Evolutionary conservation across 2,797 vertebrate species (phyloP), one percentile per base, ranked within the genome.

Genomic region (Linurgus olivaceus): DNA sequence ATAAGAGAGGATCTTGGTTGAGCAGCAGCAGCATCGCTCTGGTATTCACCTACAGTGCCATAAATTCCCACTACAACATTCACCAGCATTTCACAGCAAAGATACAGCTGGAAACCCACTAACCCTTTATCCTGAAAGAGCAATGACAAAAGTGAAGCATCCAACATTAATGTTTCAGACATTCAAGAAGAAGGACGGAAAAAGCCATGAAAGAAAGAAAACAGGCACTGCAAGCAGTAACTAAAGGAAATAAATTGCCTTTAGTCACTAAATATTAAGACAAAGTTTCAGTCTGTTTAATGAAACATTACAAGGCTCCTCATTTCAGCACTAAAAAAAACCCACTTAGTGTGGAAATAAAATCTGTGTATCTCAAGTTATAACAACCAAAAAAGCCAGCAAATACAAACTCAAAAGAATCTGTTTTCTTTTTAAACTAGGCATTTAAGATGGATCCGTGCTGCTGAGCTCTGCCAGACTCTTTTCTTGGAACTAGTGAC

Each of bases 391-490:
- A 38, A 38, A 92, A 72, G 47, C 48, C 61, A 86, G 37, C 50
- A 90, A 88, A 88, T 14, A 54, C 10, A 87, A 88, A 87, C 35
- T 67, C 23, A 18, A 50, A 90, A 80, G 48, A 66, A 57, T 71
- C 48, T 76, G 20, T 76, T 90, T 86, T 59, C 63, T 86, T 95
- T 94, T 71, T 63, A 82, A 85, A 71, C 42, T 25, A 65, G 59
- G 50, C 84, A 92, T 82, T 86, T 86, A 71, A 90, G 75, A 87
- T 1, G 11, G 63, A 86, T 79, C 71, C 74, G 77, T 6, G 55
- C 74, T 92, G 57, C 48, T 59, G 42, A 89, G 84, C 86, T 80
- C 83, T 89, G 81, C 80, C 84, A 87, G 78, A 92, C 57, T 95
- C 67, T 94, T 88, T 93, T 95, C 94, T 83, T 86, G 84, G 87